phyloP scores from a whole-genome alignment of 2,797 vertebrate genomes.

The Phataginus tetradactyla region DNA sequence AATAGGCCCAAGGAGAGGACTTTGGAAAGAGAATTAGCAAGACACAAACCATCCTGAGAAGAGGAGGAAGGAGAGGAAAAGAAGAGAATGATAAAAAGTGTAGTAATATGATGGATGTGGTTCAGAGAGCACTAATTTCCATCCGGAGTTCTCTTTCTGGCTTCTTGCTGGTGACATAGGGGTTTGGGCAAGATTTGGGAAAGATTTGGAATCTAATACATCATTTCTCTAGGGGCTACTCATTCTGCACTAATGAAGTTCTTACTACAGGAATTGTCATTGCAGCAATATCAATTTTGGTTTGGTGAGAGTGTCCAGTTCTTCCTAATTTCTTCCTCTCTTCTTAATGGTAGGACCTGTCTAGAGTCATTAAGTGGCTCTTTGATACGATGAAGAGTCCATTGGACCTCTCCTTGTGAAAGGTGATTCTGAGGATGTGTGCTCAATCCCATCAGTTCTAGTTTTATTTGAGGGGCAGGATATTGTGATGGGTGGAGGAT shows the following conservation, averaged over 20 bases:
- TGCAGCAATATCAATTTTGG: neutral
- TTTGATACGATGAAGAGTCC: rapidly evolving
- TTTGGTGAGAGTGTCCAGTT: neutral
- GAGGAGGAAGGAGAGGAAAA: neutral
- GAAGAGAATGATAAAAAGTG: neutral
- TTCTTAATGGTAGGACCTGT: neutral
- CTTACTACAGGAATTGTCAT: neutral
- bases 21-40: conserved; percentile 54
- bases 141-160: neutral
- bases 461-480: neutral
- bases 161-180: neutral
- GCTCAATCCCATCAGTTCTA: neutral
- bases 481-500: neutral
- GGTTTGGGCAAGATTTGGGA: neutral
- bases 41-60: neutral
- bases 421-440: neutral
- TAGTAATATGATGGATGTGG: neutral
- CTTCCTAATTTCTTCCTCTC: neutral
- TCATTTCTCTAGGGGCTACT: neutral
- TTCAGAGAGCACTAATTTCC: neutral
- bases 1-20: neutral
- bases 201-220: neutral
- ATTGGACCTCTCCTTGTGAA: neutral
- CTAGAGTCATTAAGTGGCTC: neutral
- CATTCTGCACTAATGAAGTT: neutral